phyloP scores from a whole-genome alignment of 2,797 vertebrate species.

The Danio kyathit region DNA sequence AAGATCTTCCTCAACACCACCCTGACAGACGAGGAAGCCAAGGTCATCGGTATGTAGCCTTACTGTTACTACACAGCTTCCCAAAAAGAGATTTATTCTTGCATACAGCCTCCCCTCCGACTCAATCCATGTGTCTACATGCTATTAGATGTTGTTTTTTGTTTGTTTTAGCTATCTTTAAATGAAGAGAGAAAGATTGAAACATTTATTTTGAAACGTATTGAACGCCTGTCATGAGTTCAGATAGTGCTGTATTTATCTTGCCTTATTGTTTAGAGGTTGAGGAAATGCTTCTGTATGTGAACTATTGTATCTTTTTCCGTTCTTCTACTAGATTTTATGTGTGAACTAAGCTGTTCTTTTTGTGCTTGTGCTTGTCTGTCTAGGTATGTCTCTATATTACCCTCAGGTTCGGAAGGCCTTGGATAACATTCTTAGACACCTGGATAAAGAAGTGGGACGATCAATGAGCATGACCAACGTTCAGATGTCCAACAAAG shows the following conservation, averaged over 20 bases:
- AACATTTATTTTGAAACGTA: constrained; percentile 22
- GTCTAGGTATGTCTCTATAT: constrained; percentile 96
- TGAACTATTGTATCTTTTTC: constrained; percentile 8
- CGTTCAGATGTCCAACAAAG: constrained; percentile 99
- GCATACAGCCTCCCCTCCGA: neutral
- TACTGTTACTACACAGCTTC: neutral
- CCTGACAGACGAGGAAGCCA: constrained; percentile 97
- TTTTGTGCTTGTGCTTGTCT: constrained; percentile 47
- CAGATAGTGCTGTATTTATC: constrained; percentile 1
- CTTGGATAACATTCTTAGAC: constrained; percentile 94
- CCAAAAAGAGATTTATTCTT: neutral
- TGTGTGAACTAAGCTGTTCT: constrained; percentile 21
- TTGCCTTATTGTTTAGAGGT: constrained; percentile 31
- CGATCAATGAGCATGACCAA: constrained; percentile 99
- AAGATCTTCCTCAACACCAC: constrained; percentile 99
- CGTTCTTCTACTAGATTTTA: neutral
- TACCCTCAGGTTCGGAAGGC: constrained; percentile 98
- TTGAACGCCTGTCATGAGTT: neutral
- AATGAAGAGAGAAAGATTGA: neutral
- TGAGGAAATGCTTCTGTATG: constrained; percentile 23
- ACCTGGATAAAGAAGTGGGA: constrained; percentile 98
- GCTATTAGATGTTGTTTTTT: neutral
- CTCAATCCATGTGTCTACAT: neutral
- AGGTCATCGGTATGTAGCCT: constrained; percentile 89
- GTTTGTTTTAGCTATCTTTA: neutral